Base-by-base conservation (phyloP, 2,888 invertebrate species). In the Silvanus unidentatus region DNA sequence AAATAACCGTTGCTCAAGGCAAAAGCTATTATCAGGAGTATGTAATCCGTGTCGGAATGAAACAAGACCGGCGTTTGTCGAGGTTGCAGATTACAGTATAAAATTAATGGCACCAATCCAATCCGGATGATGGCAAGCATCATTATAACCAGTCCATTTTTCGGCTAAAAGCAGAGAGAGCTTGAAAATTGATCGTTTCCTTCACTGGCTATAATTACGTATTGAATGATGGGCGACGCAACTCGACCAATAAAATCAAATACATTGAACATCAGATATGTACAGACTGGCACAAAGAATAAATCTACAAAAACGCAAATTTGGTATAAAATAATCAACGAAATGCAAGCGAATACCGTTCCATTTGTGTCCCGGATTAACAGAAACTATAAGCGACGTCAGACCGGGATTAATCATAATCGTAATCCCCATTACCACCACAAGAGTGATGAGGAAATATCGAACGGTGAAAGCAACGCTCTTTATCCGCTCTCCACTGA, bases 1-100 rank as follows among this genome's bases (percentile, higher is more conserved):
- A 95, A 71, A 69, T 94, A 94, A 4, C 96, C 96, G 66, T 95
- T 95, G 47, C 85, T 81, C 53, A 93, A 72, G 0, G 87, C 85
- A 72, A 95, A 90, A 1, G 82, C 50, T 2, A 84, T 72, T 64
- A 90, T 87, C 60, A 94, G 78, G 39, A 82, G 64, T 50, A 89
- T 85, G 63, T 88, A 92, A 60, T 81, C 77, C 56, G 78, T 73
- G 71, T 96, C 96, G 2, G 34, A 27, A 15, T 79, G 72, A 64
- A 96, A 86, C 32, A 88, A 63, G 6, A 89, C 84, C 1, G 88
- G 87, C 45, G 91, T 69, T 65, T 86, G 79, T 43, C 93, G 77
- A 0, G 92, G 89, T 57, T 83, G 84, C 1, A 86, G 86, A 72
- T 96, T 94, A 68, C 94, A 93, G 53, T 89, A 71, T 77, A 95